Evolutionary conservation across 2,888 invertebrate species (phyloP).

Genomic region (Aphidoletes aphidimyza): DNA sequence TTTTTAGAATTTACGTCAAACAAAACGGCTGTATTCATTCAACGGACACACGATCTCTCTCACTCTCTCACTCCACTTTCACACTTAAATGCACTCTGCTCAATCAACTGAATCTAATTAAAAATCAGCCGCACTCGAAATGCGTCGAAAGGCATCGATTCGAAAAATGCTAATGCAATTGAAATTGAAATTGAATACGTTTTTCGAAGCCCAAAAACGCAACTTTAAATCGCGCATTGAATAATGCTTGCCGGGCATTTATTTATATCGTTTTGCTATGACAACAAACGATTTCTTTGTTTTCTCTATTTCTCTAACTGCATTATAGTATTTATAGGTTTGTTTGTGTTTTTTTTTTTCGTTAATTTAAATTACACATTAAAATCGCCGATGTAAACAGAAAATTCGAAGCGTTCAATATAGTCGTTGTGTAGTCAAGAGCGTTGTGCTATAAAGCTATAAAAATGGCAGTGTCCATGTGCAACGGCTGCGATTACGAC

Average conservation of each 20-base stretch:
- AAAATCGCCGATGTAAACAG: not conserved
- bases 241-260: constrained; percentile 6
- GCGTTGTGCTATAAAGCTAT: not conserved
- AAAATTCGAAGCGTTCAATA: not conserved
- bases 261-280: constrained; percentile 47
- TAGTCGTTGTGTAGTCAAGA: not conserved
- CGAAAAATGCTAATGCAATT: constrained; percentile 31
- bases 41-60: not conserved
- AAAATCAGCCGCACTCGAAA: not conserved
- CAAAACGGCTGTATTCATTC: not conserved
- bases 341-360: no score
- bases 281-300: constrained; percentile 16
- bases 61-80: constrained; percentile 9
- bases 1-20: constrained; percentile 3
- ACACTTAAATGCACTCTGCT: constrained; percentile 40
- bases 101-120: constrained; percentile 49
- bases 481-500: not conserved
- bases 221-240: not conserved
- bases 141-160: not conserved
- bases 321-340: constrained; percentile 22
- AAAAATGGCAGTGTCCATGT: constrained; percentile 42
- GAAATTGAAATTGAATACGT: constrained; percentile 40
- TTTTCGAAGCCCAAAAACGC: not conserved
- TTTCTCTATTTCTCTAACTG: not conserved
- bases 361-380: constrained; percentile 41